These are phyloP conservation scores for Dryobotodes eremita DNA, from an alignment of 2,888 invertebrate genomes.

Conservation along the genomic window DNA sequence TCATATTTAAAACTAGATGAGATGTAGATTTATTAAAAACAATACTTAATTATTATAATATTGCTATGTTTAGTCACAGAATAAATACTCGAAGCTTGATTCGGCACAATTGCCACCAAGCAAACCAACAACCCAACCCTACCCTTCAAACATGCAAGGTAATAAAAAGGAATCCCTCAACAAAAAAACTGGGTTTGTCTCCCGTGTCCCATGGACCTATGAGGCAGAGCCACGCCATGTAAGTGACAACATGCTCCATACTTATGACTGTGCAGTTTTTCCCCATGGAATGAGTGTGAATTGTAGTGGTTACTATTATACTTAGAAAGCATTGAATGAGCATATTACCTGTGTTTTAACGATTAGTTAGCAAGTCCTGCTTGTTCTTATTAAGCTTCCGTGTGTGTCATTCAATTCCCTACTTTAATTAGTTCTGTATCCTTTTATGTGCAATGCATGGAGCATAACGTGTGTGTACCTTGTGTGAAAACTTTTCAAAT, in stretches of 20 bases:
- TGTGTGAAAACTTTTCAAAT: background rate
- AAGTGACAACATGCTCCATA: constrained; percentile 22
- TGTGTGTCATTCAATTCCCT: background rate
- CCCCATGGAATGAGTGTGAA: constrained; percentile 1
- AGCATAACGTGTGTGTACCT: constrained; percentile 8
- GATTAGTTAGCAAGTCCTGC: background rate
- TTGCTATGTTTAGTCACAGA: constrained; percentile 47
- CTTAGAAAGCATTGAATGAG: constrained; percentile 5
- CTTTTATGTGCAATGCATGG: constrained; percentile 30
- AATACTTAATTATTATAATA: constrained; percentile 7
- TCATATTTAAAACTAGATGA: too few relatives aligned
- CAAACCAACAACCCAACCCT: constrained; percentile 11
- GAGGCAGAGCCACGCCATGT: constrained; percentile 43
- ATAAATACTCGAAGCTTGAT: constrained; percentile 31
- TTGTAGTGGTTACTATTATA: constrained; percentile 11
- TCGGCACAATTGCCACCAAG: constrained; percentile 1
- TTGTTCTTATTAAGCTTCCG: constrained; percentile 2
- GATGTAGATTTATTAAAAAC: background rate
- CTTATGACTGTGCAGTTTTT: constrained; percentile 16
- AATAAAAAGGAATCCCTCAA: constrained; percentile 10
- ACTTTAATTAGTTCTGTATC: background rate
- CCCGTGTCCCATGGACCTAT: constrained; percentile 52
- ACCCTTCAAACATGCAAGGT: constrained; percentile 9
- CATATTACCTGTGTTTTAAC: background rate
- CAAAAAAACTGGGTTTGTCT: constrained; percentile 46